Evolutionary conservation across 1,140 invertebrate genomes (phyloP).

Genomic region (Habropoda laboriosa): DNA sequence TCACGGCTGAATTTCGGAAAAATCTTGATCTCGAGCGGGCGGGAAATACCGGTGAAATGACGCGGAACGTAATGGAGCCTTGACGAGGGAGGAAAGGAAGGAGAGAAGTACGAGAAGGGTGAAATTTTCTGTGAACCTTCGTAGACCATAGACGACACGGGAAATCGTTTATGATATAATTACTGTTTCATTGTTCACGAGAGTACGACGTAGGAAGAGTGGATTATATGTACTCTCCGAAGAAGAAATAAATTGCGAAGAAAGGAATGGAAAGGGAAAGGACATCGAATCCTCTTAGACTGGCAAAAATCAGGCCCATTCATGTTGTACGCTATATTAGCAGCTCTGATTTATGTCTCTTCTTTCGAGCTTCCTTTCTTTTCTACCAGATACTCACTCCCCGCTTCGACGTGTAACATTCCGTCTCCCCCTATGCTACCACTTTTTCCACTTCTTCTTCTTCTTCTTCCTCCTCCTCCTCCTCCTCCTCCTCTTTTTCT

Average conservation of each 20-base stretch:
- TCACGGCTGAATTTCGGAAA: not conserved
- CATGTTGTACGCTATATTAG: constrained; percentile 59
- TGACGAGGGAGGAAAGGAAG: too few relatives aligned
- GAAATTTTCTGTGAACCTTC: too few relatives aligned
- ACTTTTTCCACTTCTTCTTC: constrained; percentile 25
- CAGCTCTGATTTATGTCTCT: constrained; percentile 62
- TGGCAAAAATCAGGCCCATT: constrained; percentile 60
- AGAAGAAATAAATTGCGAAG: not conserved
- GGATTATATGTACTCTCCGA: not conserved
- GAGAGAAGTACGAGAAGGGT: too few relatives aligned
- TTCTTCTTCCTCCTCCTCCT: not conserved
- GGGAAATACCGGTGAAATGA: not conserved
- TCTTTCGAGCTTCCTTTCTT: constrained; percentile 58
- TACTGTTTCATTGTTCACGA: too few relatives aligned
- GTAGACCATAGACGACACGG: too few relatives aligned
- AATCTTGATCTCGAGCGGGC: not conserved
- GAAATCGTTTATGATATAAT: too few relatives aligned
- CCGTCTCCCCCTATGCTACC: constrained; percentile 18
- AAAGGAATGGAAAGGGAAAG: not conserved
- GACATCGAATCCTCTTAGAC: not conserved
- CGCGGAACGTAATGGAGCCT: not conserved
- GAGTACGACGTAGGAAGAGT: too few relatives aligned
- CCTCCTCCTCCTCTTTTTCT: not conserved
- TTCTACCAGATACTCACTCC: constrained; percentile 1
- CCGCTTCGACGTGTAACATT: constrained; percentile 29